These are phyloP conservation scores for Gavialis gangeticus DNA, from an alignment of 2,113 vertebrate genomes.

Conservation along the genomic window DNA sequence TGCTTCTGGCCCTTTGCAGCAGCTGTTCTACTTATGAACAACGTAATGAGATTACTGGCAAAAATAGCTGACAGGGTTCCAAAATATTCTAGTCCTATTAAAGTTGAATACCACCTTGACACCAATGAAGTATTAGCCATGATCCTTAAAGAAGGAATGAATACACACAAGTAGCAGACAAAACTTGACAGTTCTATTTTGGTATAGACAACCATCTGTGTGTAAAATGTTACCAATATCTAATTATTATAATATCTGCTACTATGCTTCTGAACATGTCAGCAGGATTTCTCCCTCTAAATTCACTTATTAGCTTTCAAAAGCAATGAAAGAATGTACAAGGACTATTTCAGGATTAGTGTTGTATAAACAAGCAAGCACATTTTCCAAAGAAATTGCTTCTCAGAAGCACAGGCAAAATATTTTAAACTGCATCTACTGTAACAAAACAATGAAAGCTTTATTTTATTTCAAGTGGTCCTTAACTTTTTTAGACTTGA, in stretches of 20 bases:
- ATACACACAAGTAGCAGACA: neutral
- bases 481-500: too few relatives aligned
- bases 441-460: fast-evolving
- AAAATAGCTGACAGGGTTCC: neutral
- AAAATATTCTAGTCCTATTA: neutral
- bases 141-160: neutral
- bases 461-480: too few relatives aligned
- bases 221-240: neutral
- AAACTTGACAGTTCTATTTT: neutral
- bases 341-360: neutral
- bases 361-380: neutral
- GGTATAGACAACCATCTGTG: neutral
- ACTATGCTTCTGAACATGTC: neutral
- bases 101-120: neutral
- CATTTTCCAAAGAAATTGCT: neutral
- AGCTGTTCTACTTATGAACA: fast-evolving
- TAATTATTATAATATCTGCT: neutral
- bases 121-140: neutral
- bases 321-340: neutral
- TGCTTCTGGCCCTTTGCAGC: neutral
- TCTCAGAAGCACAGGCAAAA: fast-evolving
- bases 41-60: fast-evolving
- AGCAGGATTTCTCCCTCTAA: neutral
- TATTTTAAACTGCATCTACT: neutral
- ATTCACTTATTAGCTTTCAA: neutral